Evolutionary conservation across 2,797 vertebrate species (phyloP), one percentile per base, ranked within the genome.

Genomic region (Decapterus maruadsi): DNA sequence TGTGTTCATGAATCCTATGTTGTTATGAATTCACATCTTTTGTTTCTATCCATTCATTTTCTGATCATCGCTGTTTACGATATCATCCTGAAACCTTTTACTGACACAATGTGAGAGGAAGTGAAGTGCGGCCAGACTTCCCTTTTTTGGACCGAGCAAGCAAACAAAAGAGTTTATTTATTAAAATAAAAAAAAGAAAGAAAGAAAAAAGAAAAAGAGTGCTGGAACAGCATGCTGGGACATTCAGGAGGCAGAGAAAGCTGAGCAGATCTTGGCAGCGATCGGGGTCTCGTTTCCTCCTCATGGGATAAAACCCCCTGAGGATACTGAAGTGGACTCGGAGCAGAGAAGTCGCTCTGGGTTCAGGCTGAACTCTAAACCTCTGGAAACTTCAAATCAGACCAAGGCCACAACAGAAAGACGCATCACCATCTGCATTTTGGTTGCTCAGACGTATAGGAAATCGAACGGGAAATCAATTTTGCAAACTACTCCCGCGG

Each of bases 111-210:
- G 53, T 29, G 48, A 88, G 75, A 80, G 78, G 86, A 92, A 88
- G 77, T 74, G 10, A 77, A 70, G 66, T 77, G 68, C 43, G 55
- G 65, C 72, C 63, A 68, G 42, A 83, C 82, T 86, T 92, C 86
- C 85, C 56, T 31, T 82, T 77, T 89, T 81, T 43, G 19, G 54
- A 81, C 51, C 10, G 22, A 54, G 43, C 14, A 7, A 42, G 20
- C 19, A 36, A 0, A 91, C 72, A 89, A 89, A 88, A 87, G 72
- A 48, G 45, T 68, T 67, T 75, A 75, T 89, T 90, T 72, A 87
- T 82, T 20, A 31, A 20, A 42, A 50, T 60, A 36, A 67, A 4
- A 20, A 26, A n/a, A n/a, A n/a, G n/a, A n/a, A n/a, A n/a, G n/a
- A n/a, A n/a, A n/a, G n/a, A n/a, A n/a, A 26, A 26, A 3, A 26